A percentile compares a stretch with the other conserved stretches of the same genome.
Evolutionary conservation across 2,888 invertebrate species (phyloP).

Genomic region (Spicauda simplicius): DNA sequence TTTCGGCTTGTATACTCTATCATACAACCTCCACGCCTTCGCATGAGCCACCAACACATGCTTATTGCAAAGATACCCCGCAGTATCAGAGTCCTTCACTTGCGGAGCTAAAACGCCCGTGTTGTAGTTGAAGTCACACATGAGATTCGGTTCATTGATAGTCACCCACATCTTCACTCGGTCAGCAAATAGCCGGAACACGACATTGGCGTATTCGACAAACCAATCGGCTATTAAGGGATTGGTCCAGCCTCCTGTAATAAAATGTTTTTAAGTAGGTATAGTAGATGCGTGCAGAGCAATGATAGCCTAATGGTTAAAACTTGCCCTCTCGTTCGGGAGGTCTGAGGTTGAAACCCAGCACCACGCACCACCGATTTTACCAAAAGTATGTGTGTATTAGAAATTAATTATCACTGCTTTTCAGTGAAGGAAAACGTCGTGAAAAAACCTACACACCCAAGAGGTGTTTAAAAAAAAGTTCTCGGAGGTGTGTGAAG

Average conservation of each 20-base stretch:
- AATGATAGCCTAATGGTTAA: too few species aligned
- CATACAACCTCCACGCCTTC: slow-evolving; percentile 84
- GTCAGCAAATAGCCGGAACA: slow-evolving; percentile 83
- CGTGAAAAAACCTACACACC: too few species aligned
- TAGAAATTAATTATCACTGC: too few species aligned
- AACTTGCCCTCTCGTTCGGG: too few species aligned
- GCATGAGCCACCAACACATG: slow-evolving; percentile 88
- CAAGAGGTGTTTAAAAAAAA: too few species aligned
- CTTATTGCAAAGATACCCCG: slow-evolving; percentile 85
- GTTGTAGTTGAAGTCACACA: slow-evolving; percentile 59
- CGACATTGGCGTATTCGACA: slow-evolving; percentile 84
- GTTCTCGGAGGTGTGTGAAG: too few species aligned
- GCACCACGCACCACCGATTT: too few species aligned
- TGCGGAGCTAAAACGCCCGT: slow-evolving; percentile 65
- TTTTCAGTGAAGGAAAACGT: too few species aligned
- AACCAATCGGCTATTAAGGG: slow-evolving; percentile 76
- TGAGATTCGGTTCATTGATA: slow-evolving; percentile 87
- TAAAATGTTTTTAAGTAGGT: too few species aligned
- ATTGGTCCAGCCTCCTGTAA: slow-evolving; percentile 87
- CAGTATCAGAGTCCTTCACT: slow-evolving; percentile 62
- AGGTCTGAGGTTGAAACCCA: too few species aligned
- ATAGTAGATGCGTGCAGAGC: too few species aligned
- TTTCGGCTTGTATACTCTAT: slow-evolving; percentile 73
- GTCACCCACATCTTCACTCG: slow-evolving; percentile 88
- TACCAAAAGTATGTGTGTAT: too few species aligned